Conservation (phyloP, 2,888 invertebrate genomes). For the Seira musarum region DNA sequence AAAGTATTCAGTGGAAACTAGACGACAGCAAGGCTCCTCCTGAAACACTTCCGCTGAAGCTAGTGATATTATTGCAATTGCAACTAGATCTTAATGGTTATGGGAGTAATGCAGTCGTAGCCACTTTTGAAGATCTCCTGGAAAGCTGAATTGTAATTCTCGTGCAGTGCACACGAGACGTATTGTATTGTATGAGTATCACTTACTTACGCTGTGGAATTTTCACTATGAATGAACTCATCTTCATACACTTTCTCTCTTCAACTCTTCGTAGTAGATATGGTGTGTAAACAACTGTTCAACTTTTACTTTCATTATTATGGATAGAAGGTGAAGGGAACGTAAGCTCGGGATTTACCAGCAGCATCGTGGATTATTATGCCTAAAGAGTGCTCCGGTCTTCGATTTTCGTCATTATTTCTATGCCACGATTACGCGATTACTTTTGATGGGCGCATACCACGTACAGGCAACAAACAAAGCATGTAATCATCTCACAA, state of each 20-base stretch:
- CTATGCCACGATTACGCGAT: conserved; percentile 13
- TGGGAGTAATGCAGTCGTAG: conserved; percentile 57
- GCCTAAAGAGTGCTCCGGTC: too few relatives aligned
- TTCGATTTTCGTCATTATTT: conserved; percentile 2
- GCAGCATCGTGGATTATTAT: too few relatives aligned
- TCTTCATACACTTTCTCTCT: too few relatives aligned
- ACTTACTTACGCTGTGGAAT: too few relatives aligned
- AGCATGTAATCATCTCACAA: conserved; percentile 15
- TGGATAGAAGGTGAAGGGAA: background rate
- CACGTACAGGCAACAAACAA: conserved; percentile 11
- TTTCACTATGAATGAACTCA: too few relatives aligned
- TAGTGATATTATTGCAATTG: conserved; percentile 31
- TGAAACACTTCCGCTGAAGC: conserved; percentile 45
- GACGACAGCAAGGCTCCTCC: conserved; percentile 34
- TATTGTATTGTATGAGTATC: too few relatives aligned
- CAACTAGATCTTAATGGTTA: conserved; percentile 59
- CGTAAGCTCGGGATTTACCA: background rate
- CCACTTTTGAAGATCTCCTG: too few relatives aligned
- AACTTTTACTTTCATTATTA: background rate
- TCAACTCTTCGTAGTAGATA: background rate
- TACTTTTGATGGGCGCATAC: conserved; percentile 14
- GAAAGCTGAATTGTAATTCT: too few relatives aligned
- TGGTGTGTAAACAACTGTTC: background rate
- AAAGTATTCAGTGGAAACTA: background rate
- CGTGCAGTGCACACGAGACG: too few relatives aligned